Conservation (phyloP, 2,113 vertebrate species). For the Barbus barbus region DNA sequence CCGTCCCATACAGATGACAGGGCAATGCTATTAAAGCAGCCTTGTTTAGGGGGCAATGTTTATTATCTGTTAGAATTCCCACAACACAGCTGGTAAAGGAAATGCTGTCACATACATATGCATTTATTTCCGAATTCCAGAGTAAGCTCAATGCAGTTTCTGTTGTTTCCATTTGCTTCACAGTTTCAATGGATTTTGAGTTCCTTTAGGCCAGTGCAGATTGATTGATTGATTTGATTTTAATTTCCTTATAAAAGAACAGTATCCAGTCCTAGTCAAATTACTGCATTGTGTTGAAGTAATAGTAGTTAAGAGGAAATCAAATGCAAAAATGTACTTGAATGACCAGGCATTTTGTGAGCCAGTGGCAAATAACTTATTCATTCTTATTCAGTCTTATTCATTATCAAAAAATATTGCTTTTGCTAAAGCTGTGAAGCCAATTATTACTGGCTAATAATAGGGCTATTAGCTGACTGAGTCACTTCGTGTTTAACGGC, state of each 20-base stretch:
- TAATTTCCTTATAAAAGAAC: too few species aligned
- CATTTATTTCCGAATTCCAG: background rate
- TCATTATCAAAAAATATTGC: background rate
- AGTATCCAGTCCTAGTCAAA: background rate
- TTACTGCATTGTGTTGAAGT: background rate
- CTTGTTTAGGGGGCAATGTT: background rate
- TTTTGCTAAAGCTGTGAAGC: background rate
- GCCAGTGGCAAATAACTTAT: background rate
- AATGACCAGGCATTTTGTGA: background rate
- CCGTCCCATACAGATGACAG: background rate
- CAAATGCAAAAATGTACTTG: background rate
- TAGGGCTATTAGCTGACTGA: background rate
- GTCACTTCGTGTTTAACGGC: background rate
- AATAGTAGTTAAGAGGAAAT: background rate
- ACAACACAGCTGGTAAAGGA: constrained; percentile 7
- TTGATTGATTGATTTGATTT: too few species aligned
- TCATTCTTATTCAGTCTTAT: too few species aligned
- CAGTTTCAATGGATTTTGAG: too few species aligned
- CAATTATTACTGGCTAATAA: background rate
- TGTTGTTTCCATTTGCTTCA: too few species aligned
- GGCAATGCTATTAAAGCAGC: constrained; percentile 1
- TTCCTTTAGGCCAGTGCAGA: too few species aligned
- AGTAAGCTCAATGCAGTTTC: too few species aligned
- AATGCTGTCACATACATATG: background rate
- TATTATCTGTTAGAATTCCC: background rate